Base-by-base conservation (phyloP, 2,888 invertebrate species). In the Oxycera nigricornis region DNA sequence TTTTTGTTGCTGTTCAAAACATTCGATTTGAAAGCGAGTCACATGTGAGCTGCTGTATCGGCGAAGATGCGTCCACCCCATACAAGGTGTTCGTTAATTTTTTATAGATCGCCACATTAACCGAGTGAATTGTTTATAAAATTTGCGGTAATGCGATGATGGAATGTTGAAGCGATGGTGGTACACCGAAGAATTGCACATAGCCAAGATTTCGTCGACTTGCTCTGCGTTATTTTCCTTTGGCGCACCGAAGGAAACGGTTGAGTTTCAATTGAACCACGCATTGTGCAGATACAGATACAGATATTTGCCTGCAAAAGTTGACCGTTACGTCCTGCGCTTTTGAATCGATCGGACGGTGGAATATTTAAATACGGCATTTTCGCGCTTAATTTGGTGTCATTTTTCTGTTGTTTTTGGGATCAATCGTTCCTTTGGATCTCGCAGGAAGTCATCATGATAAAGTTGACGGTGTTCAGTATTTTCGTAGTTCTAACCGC, bases 141-240 rank as follows among this genome's bases (percentile, higher is more conserved):
- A 28, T 41, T 20, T 7, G 24, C 14, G 30, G 65, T 7, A 39
- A 62, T 31, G 31, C 41, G 39, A 65, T 31, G 35, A 20, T 17
- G 61, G 35, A 61, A 61, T 65, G 61, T 6, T 62, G 41, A 24
- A 55, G 9, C 24, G 22, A 55, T 65, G 39, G 65, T 41, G 65
- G 61, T 61, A 61, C 61, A 61, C 11, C 14, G 61, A 61, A 41
- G 65, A 65, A 65, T 6, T 65, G 65, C 65, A 39, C 65, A 24
- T 65, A 65, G 7, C 65, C 9, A 39, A 65, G 39, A 24, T 20
- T 30, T n/a, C 28, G n/a, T 65, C 35, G 22, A 14, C 39, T 11
- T 24, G 24, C 20, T 39, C 6, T 20, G 20, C 14, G 65, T 41
- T 65, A 65, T 65, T 65, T 65, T 65, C 65, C 39, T 65, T 65